phyloP scores from a whole-genome alignment of 1,140 invertebrate genomes.

The Andrena cerasifolii region DNA sequence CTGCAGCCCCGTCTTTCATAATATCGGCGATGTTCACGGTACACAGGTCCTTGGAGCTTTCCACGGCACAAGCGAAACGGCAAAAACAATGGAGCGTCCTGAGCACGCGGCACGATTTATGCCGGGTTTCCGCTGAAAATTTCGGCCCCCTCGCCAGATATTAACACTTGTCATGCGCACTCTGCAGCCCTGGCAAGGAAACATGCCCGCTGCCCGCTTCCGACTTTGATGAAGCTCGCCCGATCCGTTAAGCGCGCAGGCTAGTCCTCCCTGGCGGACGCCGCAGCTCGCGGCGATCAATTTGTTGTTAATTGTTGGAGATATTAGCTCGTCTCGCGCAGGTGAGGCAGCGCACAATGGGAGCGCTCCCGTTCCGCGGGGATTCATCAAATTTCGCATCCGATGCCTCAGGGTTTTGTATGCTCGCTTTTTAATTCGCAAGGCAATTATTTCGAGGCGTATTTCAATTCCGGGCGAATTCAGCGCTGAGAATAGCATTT shows the following conservation, averaged over 20 bases:
- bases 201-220: slow-evolving; percentile 5
- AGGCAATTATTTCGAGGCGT: no score
- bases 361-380: no score
- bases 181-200: slow-evolving; percentile 34
- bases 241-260: slow-evolving; percentile 17
- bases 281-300: neutral
- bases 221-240: slow-evolving; percentile 42
- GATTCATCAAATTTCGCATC: no score
- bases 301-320: neutral
- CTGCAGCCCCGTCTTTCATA: neutral
- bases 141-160: slow-evolving; percentile 27
- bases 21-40: neutral
- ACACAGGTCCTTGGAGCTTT: neutral
- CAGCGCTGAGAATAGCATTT: neutral
- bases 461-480: no score
- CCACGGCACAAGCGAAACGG: slow-evolving; percentile 21
- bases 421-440: no score
- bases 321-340: neutral
- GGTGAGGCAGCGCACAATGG: neutral
- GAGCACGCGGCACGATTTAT: slow-evolving; percentile 48
- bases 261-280: neutral
- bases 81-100: slow-evolving; percentile 52
- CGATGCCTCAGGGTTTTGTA: no score
- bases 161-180: slow-evolving; percentile 52
- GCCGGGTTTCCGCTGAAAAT: slow-evolving; percentile 33